Evolutionary conservation across 2,888 invertebrate genomes (phyloP), one percentile per base, ranked within the genome.

Genomic region (Ethmia dodecea): DNA sequence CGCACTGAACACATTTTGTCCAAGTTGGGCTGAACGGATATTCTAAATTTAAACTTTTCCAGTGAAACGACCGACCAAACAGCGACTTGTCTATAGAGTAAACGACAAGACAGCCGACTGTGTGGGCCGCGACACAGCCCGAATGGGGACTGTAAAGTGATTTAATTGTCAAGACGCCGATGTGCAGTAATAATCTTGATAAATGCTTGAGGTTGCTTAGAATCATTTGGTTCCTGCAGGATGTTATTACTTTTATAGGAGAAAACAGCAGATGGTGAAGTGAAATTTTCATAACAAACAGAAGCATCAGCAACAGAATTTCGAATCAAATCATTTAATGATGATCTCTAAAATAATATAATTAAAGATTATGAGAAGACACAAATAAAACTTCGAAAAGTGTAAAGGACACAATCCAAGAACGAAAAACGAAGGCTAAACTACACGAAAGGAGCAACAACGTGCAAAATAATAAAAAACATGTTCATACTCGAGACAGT

Each of bases 41-140:
- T 80, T 84, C 84, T 86, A 86, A 80, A 77, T 71, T 77, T 84
- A 84, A 76, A 74, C 70, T 64, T 72, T 84, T 83, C 78, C 73
- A 78, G 66, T 64, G 79, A 86, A 81, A 77, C 73, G 70, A 60
- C 61, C 59, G 54, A 53, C 55, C 64, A 60, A 65, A 67, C 60
- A 50, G 57, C 64, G 71, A 61, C 71, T 73, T 69, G 76, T 75
- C 65, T 75, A 65, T 65, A 67, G 63, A 69, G 63, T 70, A 66
- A 72, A n/a, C 70, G 65, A 62, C 70, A 64, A 65, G 63, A 49
- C 22, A 22, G 22, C 22, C 22, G 22, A 22, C 56, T 54, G 71
- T 66, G 77, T 79, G 76, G 78, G 76, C 39, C 25, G 12, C 26
- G 36, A 38, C 42, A 18, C 8, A 28, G 14, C 10, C 13, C 28